These are phyloP conservation scores for Chaetogeoica ovagalla DNA, from an alignment of 2,888 invertebrate genomes.

Conservation along the genomic window DNA sequence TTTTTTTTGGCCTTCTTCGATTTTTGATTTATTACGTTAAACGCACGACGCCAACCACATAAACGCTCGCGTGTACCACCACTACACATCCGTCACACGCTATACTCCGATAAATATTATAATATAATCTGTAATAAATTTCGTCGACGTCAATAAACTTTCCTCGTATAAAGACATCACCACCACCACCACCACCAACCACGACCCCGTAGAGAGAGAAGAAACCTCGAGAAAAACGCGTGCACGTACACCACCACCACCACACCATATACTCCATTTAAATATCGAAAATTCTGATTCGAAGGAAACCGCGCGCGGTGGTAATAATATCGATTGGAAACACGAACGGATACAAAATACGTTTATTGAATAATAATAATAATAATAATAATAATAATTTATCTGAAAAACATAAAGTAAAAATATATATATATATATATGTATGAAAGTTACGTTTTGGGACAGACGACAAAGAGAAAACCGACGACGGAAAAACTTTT, in stretches of 20 bases:
- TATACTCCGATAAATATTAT: slow-evolving; percentile 5
- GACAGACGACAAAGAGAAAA: background rate
- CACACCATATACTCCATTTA: background rate
- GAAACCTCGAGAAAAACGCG: no score
- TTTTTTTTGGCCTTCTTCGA: no score
- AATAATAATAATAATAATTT: background rate
- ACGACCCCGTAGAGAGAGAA: no score
- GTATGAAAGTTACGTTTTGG: background rate
- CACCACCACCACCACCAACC: no score
- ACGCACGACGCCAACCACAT: no score
- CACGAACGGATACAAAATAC: background rate
- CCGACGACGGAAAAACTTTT: background rate
- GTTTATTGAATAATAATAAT: background rate
- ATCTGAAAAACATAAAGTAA: background rate
- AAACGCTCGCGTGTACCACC: background rate
- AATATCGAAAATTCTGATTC: background rate
- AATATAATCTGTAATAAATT: slow-evolving; percentile 5
- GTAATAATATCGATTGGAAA: background rate
- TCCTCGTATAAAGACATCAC: no score
- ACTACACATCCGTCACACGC: slow-evolving; percentile 4
- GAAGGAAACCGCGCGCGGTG: background rate
- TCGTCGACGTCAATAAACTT: background rate
- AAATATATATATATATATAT: no score
- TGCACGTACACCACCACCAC: no score
- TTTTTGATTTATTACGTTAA: slow-evolving; percentile 10